Base-by-base conservation (phyloP, 2,888 invertebrate species). In the Cecidostiba fungosa region DNA sequence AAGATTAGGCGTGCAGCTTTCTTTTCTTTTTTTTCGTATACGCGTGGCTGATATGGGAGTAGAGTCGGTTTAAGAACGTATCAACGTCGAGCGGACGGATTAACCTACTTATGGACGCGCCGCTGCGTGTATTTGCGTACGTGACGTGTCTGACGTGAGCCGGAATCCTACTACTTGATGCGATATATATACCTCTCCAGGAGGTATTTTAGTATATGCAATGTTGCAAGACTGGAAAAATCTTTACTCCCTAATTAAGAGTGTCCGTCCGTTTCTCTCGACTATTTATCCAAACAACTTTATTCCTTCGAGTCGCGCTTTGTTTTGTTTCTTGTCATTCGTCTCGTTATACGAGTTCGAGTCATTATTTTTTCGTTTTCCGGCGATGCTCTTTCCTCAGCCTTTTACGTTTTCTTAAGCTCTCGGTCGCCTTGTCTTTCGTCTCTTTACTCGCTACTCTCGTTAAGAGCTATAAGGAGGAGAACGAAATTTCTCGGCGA, bases 351-450 rank as follows among this genome's bases (percentile, higher is more conserved):
- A 59, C 59, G 66, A 19, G 47, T n/a, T 74, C 47, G 73, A 43
- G 43, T 39, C 77, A 77, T 77, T 77, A 66, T 77, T 77, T 62
- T 77, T 50, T 47, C 23, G 32, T 77, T 73, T n/a, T 47, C 43
- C 6, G 23, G 23, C 23, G 12, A 12, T 5, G 12, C 47, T 73
- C 73, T 23, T 29, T 39, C 19, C 26, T 26, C 16, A 16, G 54
- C 8, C 70, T 39, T 70, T 77, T 83, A 54, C 72, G 54, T 77
- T 76, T 76, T 83, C 83, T 77, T 70, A 69, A 82, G 73, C 78
- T 73, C 32, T 36, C 8, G 16, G 62, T 1, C 62, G 62, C 59
- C 59, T 73, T 23, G 16, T 32, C 23, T 16, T n/a, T 54, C 59
- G 12, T 78, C 47, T 73, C 73, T 82, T 82, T 76, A n/a, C 72